Percentiles rank a stretch among this genome's conserved stretches.
Evolutionary conservation across 2,113 vertebrate species (phyloP).

Genomic region (Limanda limanda): DNA sequence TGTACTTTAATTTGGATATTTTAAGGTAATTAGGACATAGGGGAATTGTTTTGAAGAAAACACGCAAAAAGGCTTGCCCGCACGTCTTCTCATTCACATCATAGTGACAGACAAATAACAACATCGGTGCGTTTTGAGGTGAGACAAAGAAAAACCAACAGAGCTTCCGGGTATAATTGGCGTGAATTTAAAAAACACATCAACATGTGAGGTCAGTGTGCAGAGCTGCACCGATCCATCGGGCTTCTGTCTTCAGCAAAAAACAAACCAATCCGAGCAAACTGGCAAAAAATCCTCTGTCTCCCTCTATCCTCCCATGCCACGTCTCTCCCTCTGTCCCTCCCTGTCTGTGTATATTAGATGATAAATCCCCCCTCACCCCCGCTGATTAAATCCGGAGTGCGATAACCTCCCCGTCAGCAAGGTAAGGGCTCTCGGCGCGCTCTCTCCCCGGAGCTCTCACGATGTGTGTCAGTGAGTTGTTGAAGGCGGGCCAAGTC

Average conservation of each 20-base stretch:
- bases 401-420: slow-evolving; percentile 64
- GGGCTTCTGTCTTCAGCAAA: background rate
- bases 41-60: slow-evolving; percentile 27
- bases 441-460: slow-evolving; percentile 35
- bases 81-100: background rate
- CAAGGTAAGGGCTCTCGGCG: slow-evolving; percentile 44
- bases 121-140: background rate
- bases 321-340: background rate
- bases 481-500: slow-evolving; percentile 33
- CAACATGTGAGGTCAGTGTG: slow-evolving; percentile 29
- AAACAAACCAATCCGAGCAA: too few relatives aligned
- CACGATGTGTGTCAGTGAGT: slow-evolving; percentile 52
- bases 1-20: slow-evolving; percentile 43
- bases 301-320: background rate
- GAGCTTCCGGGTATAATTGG: slow-evolving; percentile 6
- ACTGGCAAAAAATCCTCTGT: too few relatives aligned
- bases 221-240: background rate
- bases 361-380: slow-evolving; percentile 43
- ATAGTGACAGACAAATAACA: background rate
- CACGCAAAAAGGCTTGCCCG: background rate
- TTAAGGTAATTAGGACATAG: slow-evolving; percentile 41
- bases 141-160: slow-evolving; percentile 9
- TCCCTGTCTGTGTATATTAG: slow-evolving; percentile 34
- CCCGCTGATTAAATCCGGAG: slow-evolving; percentile 37
- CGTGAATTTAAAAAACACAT: slow-evolving; percentile 18